These are phyloP conservation scores for Hippoglossus hippoglossus DNA, from an alignment of 2,797 vertebrate species.

Conservation along the genomic window DNA sequence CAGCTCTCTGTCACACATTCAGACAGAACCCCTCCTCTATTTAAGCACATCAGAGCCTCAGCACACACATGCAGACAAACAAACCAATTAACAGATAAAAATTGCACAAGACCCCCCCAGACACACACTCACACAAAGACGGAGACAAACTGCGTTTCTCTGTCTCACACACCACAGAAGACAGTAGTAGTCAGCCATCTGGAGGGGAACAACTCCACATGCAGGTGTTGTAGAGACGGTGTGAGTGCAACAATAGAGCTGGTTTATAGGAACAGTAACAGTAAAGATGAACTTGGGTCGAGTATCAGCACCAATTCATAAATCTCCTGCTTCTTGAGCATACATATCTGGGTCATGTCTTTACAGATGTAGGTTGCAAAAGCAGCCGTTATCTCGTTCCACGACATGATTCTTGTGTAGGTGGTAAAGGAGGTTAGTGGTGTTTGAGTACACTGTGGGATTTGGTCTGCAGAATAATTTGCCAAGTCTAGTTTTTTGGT, in stretches of 20 bases:
- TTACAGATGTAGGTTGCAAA: not conserved
- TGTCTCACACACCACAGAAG: not conserved
- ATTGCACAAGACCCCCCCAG: conserved; percentile 43
- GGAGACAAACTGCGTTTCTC: conserved; percentile 24
- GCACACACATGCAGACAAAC: conserved; percentile 32
- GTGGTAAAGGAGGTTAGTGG: not conserved
- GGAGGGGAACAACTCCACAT: no score
- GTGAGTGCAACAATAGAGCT: no score
- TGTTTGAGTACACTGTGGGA: not conserved
- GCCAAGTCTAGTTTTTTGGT: no score
- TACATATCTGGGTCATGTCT: not conserved
- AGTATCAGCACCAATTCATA: not conserved
- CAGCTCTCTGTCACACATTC: conserved; percentile 50
- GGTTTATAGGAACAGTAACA: not conserved
- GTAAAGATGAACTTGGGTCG: not conserved
- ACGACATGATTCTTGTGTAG: not conserved
- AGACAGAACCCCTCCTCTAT: conserved; percentile 57
- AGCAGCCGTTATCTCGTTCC: not conserved
- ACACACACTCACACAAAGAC: conserved; percentile 7
- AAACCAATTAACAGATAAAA: conserved; percentile 62
- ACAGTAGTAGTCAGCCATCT: no score
- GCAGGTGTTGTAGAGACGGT: no score
- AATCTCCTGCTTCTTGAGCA: not conserved
- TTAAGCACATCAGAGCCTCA: conserved; percentile 47
- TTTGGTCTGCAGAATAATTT: no score